A percentile compares a stretch with the other conserved stretches of the same genome.
phyloP scores from a whole-genome alignment of 1,140 invertebrate genomes.

The Onthophagus taurus region DNA sequence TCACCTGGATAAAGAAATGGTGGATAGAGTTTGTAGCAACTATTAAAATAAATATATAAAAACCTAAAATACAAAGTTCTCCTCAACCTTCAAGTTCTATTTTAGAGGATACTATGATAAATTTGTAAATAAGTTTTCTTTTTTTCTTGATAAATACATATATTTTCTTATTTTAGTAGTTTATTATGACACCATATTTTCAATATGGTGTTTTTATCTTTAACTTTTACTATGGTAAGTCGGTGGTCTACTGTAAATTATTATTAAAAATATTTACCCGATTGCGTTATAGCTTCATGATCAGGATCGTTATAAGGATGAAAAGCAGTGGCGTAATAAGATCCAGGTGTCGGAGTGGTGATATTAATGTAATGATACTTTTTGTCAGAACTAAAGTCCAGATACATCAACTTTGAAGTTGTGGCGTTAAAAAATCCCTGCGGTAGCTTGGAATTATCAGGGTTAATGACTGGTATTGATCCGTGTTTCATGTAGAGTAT shows the following conservation, averaged over 20 bases:
- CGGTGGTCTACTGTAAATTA: conserved; percentile 9
- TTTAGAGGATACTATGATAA: neutral
- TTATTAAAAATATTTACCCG: conserved; percentile 44
- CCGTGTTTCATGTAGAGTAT: conserved; percentile 60
- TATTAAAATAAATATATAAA: too few species aligned
- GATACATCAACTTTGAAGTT: conserved; percentile 31
- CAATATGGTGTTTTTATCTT: too few species aligned
- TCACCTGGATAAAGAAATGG: too few species aligned
- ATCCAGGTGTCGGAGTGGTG: conserved; percentile 56
- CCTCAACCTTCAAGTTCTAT: too few species aligned
- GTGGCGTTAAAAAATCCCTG: conserved; percentile 49
- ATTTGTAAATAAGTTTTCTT: neutral
- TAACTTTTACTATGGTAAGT: too few species aligned
- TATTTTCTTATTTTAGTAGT: neutral
- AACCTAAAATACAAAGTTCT: too few species aligned
- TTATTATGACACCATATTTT: conserved; percentile 5
- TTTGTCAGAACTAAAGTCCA: conserved; percentile 43
- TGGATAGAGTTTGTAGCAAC: too few species aligned
- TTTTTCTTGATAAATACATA: neutral
- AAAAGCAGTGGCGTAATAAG: conserved; percentile 72
- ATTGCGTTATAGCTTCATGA: conserved; percentile 56
- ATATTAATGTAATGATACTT: conserved; percentile 44
- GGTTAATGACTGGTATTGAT: conserved; percentile 66
- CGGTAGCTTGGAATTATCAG: conserved; percentile 61
- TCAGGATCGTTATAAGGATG: conserved; percentile 62